Base-by-base conservation (phyloP, 1,140 invertebrate species). In the Agrilus planipennis region DNA sequence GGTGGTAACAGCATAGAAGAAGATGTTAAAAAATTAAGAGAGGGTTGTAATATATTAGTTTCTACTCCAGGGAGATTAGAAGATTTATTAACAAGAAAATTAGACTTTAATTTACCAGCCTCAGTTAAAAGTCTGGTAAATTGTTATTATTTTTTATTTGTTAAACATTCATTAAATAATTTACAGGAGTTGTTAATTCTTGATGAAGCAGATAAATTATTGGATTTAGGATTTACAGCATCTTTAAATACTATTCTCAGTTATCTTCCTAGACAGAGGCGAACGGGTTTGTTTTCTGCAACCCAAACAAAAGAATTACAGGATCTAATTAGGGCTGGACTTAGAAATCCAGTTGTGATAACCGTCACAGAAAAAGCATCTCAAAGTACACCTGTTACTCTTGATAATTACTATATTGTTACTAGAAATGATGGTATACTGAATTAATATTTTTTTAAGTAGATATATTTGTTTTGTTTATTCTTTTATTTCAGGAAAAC, bases 281-380 rank as follows among this genome's bases (percentile, higher is more conserved):
- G 92, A 54, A 99, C 96, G 1, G 92, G 92, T 0, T 69, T 99
- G 14, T 99, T 99, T 67, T 99, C 94, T 18, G 96, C 96, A 4
- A 99, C 96, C 12, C 94, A 98, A 65, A 97, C 93, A 0, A 90
- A 90, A 60, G 87, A 98, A 67, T 70, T 99, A 1, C 77, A 89
- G 46, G 81, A 90, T 46, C 65, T 99, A 12, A 84, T 96, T 22
- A 68, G 92, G 55, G 93, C 93, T 10, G 95, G 94, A 2, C 64
- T 99, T 1, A 67, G 96, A 52, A 98, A 99, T 71, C 94, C 96
- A 15, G 82, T 95, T 0, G 61, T 88, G 2, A 79, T 99, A 16
- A 77, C 79, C 23, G 89, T 99, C 0, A 90, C 87, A 58, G 88
- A 93, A 54, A 92, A 92, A 59, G 70, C 75, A 0, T 70, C 71